Conservation (phyloP, 2,113 vertebrate species). For the Mohoua ochrocephala region DNA sequence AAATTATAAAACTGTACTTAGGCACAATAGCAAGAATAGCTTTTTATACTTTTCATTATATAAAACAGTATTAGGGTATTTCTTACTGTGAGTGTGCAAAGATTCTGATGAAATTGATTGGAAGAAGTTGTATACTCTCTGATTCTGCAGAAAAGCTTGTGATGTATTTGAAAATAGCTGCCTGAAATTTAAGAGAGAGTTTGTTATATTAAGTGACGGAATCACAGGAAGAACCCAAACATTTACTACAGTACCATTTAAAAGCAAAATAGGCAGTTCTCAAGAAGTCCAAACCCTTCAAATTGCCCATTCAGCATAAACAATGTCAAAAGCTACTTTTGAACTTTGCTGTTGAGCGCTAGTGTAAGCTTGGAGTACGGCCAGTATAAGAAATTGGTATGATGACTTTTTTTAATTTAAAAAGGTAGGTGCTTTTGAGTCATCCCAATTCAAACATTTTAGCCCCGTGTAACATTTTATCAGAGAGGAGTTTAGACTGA, state of each 20-base stretch:
- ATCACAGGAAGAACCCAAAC: background rate
- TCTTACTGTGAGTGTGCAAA: slow-evolving; percentile 82
- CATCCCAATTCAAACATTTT: background rate
- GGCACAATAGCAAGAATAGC: background rate
- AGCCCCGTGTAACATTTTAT: background rate
- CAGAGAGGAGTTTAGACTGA: background rate
- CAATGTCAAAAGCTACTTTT: background rate
- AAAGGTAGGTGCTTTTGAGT: background rate
- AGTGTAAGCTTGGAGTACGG: background rate
- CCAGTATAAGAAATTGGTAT: background rate
- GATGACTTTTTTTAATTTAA: background rate
- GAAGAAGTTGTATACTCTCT: slow-evolving; percentile 88
- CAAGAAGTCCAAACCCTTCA: background rate
- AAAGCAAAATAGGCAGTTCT: background rate
- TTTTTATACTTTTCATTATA: background rate
- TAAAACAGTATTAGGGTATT: background rate
- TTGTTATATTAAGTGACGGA: background rate
- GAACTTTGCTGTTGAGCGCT: background rate
- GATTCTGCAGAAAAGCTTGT: slow-evolving; percentile 84
- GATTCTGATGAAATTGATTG: slow-evolving; percentile 78
- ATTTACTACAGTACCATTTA: background rate
- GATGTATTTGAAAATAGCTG: slow-evolving; percentile 88
- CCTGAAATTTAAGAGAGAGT: slow-evolving; percentile 66
- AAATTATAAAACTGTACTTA: background rate
- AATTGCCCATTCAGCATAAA: background rate